phyloP scores from a whole-genome alignment of 2,888 invertebrate genomes.

The Eilema sororculum region DNA sequence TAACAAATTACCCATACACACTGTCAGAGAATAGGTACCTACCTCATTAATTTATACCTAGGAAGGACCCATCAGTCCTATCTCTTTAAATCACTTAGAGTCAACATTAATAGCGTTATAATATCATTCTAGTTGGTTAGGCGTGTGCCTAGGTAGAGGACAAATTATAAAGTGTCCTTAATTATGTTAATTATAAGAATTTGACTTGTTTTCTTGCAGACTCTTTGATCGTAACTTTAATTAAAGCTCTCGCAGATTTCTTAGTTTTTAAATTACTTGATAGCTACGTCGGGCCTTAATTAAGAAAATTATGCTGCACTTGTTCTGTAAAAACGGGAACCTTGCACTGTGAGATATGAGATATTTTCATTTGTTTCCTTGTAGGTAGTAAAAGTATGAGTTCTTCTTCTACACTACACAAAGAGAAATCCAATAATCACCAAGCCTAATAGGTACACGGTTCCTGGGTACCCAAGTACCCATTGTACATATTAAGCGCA shows the following conservation, averaged over 20 bases:
- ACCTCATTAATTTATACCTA: too few species aligned
- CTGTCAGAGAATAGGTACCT: too few species aligned
- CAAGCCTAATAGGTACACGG: background rate
- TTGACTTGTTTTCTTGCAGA: constrained; percentile 9
- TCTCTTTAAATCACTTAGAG: too few species aligned
- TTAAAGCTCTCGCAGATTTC: constrained; percentile 63
- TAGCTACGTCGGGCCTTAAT: constrained; percentile 56
- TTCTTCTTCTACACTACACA: background rate
- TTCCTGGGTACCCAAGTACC: too few species aligned
- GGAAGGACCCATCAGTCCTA: too few species aligned
- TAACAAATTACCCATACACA: too few species aligned
- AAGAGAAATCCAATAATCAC: background rate
- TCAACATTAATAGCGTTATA: too few species aligned
- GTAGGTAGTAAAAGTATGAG: too few species aligned
- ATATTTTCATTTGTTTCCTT: background rate
- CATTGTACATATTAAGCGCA: too few species aligned
- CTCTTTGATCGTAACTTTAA: constrained; percentile 62
- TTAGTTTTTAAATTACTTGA: constrained; percentile 63
- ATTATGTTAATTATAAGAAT: constrained; percentile 3
- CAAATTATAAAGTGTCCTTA: background rate
- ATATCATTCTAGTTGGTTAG: background rate
- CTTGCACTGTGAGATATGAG: constrained; percentile 22
- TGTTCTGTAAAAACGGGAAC: constrained; percentile 35
- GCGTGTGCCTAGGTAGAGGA: background rate
- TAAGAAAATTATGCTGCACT: constrained; percentile 58